These are phyloP conservation scores for Drosophila erecta DNA, from an alignment of 1,140 invertebrate species.

Conservation along the genomic window DNA sequence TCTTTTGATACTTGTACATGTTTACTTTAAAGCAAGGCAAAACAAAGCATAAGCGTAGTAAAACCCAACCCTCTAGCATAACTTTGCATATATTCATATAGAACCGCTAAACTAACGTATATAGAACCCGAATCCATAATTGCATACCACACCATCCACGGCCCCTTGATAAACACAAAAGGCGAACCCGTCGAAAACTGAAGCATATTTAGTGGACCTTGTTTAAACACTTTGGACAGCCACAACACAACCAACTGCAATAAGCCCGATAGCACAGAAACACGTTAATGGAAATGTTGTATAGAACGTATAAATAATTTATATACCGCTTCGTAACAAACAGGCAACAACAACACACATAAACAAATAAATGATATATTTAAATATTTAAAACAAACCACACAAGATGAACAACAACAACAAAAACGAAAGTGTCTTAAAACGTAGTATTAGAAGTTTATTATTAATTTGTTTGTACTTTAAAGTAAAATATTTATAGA, in stretches of 20 bases:
- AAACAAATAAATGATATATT: slow-evolving; percentile 58
- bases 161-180: neutral
- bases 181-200: slow-evolving; percentile 20
- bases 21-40: slow-evolving; percentile 70
- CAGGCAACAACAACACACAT: slow-evolving; percentile 52
- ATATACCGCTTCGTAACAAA: slow-evolving; percentile 53
- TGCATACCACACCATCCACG: slow-evolving; percentile 29
- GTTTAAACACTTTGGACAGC: slow-evolving; percentile 37
- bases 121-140: slow-evolving; percentile 46
- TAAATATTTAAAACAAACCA: slow-evolving; percentile 69
- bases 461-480: slow-evolving; percentile 83
- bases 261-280: slow-evolving; percentile 39
- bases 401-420: slow-evolving; percentile 80
- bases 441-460: slow-evolving; percentile 83
- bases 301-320: slow-evolving; percentile 66
- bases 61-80: slow-evolving; percentile 58
- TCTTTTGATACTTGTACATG: slow-evolving; percentile 82
- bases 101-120: slow-evolving; percentile 56
- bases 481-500: slow-evolving; percentile 83
- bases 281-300: slow-evolving; percentile 61
- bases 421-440: slow-evolving; percentile 83
- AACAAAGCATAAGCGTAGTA: slow-evolving; percentile 32
- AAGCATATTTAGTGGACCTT: slow-evolving; percentile 60
- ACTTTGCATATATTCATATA: slow-evolving; percentile 61
- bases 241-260: slow-evolving; percentile 44